Base-by-base conservation (phyloP, 35 echinoderm and acorn worm species). In the Chiridota heheva region DNA sequence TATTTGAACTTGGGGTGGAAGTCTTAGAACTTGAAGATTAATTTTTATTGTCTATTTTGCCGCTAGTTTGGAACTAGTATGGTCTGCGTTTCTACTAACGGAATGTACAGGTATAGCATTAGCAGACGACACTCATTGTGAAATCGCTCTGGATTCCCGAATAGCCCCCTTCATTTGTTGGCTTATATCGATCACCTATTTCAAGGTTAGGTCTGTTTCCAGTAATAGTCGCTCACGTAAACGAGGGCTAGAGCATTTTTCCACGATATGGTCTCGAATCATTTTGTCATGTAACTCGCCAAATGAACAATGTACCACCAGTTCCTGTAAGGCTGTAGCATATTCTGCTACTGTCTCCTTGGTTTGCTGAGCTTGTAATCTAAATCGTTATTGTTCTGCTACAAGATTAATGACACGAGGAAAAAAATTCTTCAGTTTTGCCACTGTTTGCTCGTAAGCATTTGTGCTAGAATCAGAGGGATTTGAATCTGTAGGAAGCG, bases 131-230 rank as follows among this genome's bases (percentile, higher is more conserved):
- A 40, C 65, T 69, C 65, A 36, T 45, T 72, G 20, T 1, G 69
- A 8, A 41, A 72, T 72, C 20, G 69, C 69, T 57, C 57, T 76
- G 7, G 72, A 18, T 55, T 76, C 72, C 10, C 48, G 24, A 18
- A 76, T 55, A 33, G 72, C 72, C 12, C 29, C 72, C 33, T 76
- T 42, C 18, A 72, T 24, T 45, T 41, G 35, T 43, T 42, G 6
- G 22, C 40, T 72, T 0, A 43, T 72, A 15, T 72, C 36, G 7
- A 72, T n/a, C 25, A 42, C 45, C 24, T 72, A 42, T 12, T 3
- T 17, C 7, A 72, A 26, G 7, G 69, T 44, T 20, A 72, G 42
- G 8, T 72, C 45, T 16, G 69, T 36, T 1, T 46, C 40, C 39
- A 72, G 24, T 10, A 72, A 45, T 42, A 72, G 45, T 15, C 69